Percentiles rank a stretch among this genome's conserved stretches.
phyloP scores from a whole-genome alignment of 2,888 invertebrate genomes.

The Chaitophorus viminalis region DNA sequence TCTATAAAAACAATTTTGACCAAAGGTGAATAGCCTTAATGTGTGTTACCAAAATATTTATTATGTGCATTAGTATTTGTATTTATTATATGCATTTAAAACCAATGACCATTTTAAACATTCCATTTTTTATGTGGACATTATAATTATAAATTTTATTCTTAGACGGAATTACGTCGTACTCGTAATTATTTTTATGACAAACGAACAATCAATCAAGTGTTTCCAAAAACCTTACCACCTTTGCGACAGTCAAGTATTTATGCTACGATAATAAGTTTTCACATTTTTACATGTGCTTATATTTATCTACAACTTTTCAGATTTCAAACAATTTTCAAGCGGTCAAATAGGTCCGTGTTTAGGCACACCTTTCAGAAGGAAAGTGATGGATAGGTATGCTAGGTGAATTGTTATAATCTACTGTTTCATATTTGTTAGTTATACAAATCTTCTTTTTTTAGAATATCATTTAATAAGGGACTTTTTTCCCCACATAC shows the following conservation, averaged over 20 bases:
- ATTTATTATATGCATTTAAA: neutral
- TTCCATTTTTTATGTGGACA: neutral
- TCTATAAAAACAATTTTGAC: constrained; percentile 45
- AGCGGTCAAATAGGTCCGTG: constrained; percentile 30
- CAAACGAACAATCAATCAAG: constrained; percentile 20
- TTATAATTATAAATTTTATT: constrained; percentile 25
- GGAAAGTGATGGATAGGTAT: constrained; percentile 51
- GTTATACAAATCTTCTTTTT: constrained; percentile 14
- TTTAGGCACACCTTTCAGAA: constrained; percentile 21
- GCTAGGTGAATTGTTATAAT: neutral
- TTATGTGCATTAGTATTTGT: neutral
- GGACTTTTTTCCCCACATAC: constrained; percentile 46
- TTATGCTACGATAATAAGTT: neutral
- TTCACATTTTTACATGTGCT: neutral
- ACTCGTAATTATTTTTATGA: constrained; percentile 38
- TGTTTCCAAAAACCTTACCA: constrained; percentile 44
- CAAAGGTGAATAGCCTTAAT: constrained; percentile 28
- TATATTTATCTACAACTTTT: constrained; percentile 32
- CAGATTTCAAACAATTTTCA: constrained; percentile 60
- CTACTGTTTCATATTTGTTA: neutral
- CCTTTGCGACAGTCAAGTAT: constrained; percentile 54
- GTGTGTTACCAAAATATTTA: neutral
- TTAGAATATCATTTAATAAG: constrained; percentile 47
- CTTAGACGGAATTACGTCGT: constrained; percentile 29
- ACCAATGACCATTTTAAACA: neutral